Evolutionary conservation across 2,888 invertebrate species (phyloP).

Genomic region (Pristionchus arcanus): DNA sequence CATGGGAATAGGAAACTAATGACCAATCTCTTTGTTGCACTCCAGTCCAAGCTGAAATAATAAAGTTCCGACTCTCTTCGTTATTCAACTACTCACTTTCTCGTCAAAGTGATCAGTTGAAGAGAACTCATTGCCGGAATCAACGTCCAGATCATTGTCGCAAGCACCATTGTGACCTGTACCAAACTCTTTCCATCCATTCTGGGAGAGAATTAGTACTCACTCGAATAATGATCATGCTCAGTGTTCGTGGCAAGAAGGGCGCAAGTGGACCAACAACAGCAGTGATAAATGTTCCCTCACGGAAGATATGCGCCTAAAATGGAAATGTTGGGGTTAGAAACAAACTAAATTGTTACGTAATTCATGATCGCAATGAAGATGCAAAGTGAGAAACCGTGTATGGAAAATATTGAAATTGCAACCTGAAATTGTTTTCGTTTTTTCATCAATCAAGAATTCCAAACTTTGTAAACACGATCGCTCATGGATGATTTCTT

Average conservation of each 20-base stretch:
- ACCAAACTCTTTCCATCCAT: not conserved
- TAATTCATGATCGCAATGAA: conserved; percentile 18
- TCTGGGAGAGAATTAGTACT: not conserved
- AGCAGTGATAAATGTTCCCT: conserved; percentile 7
- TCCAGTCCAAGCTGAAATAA: not conserved
- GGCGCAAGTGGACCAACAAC: conserved; percentile 11
- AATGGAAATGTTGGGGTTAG: not conserved
- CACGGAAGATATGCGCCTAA: conserved; percentile 32
- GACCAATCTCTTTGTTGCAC: not conserved
- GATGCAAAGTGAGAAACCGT: not conserved
- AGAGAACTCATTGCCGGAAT: not conserved
- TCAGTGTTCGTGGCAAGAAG: not conserved
- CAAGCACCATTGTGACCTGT: not conserved
- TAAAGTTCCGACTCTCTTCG: not conserved
- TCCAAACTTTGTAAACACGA: not conserved
- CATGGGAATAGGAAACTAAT: conserved; percentile 10
- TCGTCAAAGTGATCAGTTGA: not conserved
- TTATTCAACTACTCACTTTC: not conserved
- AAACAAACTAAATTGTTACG: not conserved
- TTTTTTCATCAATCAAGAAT: too few species aligned
- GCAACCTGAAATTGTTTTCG: too few species aligned
- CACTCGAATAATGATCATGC: not conserved
- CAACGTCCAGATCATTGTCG: conserved; percentile 4
- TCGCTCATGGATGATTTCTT: not conserved
- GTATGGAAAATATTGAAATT: not conserved